Evolutionary conservation across 2,113 vertebrate species (phyloP).

Genomic region (Cynoglossus semilaevis): DNA sequence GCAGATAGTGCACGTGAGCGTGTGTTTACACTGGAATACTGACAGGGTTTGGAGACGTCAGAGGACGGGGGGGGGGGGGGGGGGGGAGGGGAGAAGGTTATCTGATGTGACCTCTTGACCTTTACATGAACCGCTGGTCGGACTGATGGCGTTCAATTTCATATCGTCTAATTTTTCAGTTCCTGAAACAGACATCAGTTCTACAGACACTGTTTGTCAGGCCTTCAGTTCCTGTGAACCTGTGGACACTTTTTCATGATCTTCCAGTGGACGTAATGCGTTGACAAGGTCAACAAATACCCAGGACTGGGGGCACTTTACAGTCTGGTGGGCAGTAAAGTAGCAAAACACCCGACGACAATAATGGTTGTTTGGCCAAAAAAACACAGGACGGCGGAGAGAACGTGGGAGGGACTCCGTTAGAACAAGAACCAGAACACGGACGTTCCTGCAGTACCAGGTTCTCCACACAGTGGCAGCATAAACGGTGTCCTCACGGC

Average conservation of each 20-base stretch:
- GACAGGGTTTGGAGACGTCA: slow-evolving; percentile 16
- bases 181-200: slow-evolving; percentile 20
- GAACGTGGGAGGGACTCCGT: not conserved
- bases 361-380: slow-evolving; percentile 14
- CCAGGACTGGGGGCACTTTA: slow-evolving; percentile 36
- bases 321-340: slow-evolving; percentile 51
- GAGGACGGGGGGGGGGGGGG: not conserved
- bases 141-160: slow-evolving; percentile 8
- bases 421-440: too few species aligned
- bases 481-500: too few species aligned
- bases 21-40: slow-evolving; percentile 42
- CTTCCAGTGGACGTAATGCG: slow-evolving; percentile 9
- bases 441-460: too few species aligned
- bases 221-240: slow-evolving; percentile 20
- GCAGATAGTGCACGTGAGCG: slow-evolving; percentile 20
- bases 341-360: slow-evolving; percentile 27
- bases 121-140: not conserved
- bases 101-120: too few species aligned
- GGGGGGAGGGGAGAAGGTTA: too few species aligned
- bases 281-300: slow-evolving; percentile 21
- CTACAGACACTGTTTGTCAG: slow-evolving; percentile 16
- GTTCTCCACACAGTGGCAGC: too few species aligned
- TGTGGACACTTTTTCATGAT: slow-evolving; percentile 10
- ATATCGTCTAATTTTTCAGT: slow-evolving; percentile 29
- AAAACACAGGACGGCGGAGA: slow-evolving; percentile 6